phyloP scores from a whole-genome alignment of 2,113 vertebrate species.

The Pagrus major region DNA sequence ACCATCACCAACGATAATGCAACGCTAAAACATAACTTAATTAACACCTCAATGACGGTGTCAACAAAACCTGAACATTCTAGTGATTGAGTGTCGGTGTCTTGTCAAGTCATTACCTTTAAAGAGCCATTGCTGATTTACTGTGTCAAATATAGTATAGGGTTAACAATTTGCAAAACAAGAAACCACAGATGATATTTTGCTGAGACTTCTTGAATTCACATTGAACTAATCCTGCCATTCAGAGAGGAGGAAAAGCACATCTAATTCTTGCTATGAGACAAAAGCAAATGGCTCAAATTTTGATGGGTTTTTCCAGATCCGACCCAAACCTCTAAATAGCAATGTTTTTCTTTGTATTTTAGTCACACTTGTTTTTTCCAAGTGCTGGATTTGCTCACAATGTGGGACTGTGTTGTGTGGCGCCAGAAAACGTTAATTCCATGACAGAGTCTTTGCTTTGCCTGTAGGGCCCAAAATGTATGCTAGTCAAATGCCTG shows the following conservation, averaged over 20 bases:
- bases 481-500: conserved; percentile 13
- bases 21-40: background rate
- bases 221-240: conserved; percentile 46
- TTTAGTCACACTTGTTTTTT: conserved; percentile 53
- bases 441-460: conserved; percentile 48
- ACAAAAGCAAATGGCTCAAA: conserved; percentile 53
- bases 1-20: background rate
- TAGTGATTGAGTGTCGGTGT: background rate
- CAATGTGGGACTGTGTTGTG: conserved; percentile 33
- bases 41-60: background rate
- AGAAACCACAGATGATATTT: conserved; percentile 27
- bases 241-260: conserved; percentile 47
- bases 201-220: conserved; percentile 12
- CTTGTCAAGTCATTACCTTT: background rate
- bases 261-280: conserved; percentile 30
- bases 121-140: conserved; percentile 1
- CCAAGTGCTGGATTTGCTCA: conserved; percentile 40
- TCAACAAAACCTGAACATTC: background rate
- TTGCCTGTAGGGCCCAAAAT: conserved; percentile 45
- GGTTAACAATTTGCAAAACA: conserved; percentile 29
- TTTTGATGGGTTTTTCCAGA: conserved; percentile 45
- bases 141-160: conserved; percentile 8
- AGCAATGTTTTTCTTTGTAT: conserved; percentile 49
- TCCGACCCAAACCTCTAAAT: conserved; percentile 55
- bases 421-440: conserved; percentile 57